Evolutionary conservation across 2,888 invertebrate genomes (phyloP), one percentile per base, ranked within the genome.

Genomic region (Pseudococcus jackbeardsleyi): DNA sequence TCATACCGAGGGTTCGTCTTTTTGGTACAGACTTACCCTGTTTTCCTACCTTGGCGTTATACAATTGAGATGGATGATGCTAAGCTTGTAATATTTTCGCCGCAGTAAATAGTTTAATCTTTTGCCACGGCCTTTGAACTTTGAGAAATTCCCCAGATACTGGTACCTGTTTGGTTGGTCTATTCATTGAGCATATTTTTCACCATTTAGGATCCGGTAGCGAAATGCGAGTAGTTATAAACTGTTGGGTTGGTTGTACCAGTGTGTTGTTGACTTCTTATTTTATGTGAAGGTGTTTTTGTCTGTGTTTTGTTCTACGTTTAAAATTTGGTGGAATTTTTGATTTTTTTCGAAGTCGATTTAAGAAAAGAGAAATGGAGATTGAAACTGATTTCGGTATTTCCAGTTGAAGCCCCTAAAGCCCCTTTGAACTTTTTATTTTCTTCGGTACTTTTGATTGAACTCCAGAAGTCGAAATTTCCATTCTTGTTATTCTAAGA

Each of bases 71-170:
- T 68, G 26, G 68, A 68, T 68, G 68, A 26, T 26, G 26, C 11
- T 68, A 9, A 64, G 19, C 19, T 64, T 68, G 68, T 68, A 68
- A 68, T 68, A 68, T 68, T 68, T 68, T 68, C 22, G 11, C 12
- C 26, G 22, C 26, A 1, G 68, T 68, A 68, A 68, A 68, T 26
- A 22, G 68, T 68, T 68, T 68, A 68, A 68, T 68, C 68, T 68
- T 68, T 68, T n/a, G 68, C 26, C 8, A 50, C 48, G 68, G 68
- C 68, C 68, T 68, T 68, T 68, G 68, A 68, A 68, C 22, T 68
- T 19, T 12, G 68, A 26, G 68, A 68, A 26, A 68, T 68, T 68
- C 68, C 68, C 68, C 4, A 26, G 68, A 68, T 68, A 68, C 68
- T 9, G 68, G 26, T 68, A 22, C 54, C n/a, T 54, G 54, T 68